phyloP scores from a whole-genome alignment of 1,140 invertebrate genomes.

The Tetramorium parvispinum region DNA sequence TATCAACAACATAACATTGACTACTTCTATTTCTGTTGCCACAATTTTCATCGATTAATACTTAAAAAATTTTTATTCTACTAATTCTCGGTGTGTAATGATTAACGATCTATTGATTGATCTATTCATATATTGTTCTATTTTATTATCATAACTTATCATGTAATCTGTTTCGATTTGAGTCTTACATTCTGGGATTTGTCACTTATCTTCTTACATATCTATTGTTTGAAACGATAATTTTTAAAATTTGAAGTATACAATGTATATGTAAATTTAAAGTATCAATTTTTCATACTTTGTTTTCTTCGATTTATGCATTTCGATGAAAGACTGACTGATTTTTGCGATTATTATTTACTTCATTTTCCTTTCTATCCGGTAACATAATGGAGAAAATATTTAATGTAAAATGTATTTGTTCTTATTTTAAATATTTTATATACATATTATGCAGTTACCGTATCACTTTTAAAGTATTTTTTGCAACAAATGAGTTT shows the following conservation, averaged over 20 bases:
- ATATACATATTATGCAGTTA: constrained; percentile 16
- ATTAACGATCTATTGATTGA: too few relatives aligned
- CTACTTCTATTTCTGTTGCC: too few relatives aligned
- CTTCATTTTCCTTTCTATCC: not conserved
- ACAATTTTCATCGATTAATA: too few relatives aligned
- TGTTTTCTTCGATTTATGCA: not conserved
- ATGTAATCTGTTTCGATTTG: not conserved
- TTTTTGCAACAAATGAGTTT: constrained; percentile 64
- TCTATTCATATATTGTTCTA: not conserved
- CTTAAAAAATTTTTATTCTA: too few relatives aligned
- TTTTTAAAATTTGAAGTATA: not conserved
- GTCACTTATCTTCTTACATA: not conserved
- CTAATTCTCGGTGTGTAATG: too few relatives aligned
- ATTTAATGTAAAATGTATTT: constrained; percentile 38
- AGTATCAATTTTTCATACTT: not conserved
- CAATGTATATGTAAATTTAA: not conserved
- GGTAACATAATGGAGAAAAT: not conserved
- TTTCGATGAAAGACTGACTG: not conserved
- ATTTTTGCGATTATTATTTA: not conserved
- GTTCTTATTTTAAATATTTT: constrained; percentile 16
- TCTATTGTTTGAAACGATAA: not conserved
- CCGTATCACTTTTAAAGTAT: constrained; percentile 16
- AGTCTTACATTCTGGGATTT: not conserved
- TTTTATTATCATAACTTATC: not conserved
- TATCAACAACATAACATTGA: too few relatives aligned